phyloP scores from a whole-genome alignment of 2,888 invertebrate species.

The Diogma glabrata region DNA sequence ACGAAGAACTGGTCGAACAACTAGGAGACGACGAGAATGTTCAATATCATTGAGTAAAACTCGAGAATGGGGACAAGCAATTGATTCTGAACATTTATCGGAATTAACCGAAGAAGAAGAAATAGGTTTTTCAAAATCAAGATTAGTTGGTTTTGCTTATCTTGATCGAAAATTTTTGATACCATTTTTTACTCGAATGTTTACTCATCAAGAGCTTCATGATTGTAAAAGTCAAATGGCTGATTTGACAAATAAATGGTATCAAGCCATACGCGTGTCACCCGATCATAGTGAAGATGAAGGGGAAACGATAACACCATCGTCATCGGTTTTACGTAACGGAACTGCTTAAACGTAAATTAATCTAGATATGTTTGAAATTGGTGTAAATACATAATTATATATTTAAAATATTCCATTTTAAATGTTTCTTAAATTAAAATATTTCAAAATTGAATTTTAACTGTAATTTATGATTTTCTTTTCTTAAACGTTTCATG shows the following conservation, averaged over 20 bases:
- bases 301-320: conserved; percentile 22
- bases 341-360: no score
- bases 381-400: no score
- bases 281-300: conserved; percentile 80
- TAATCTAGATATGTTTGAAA: no score
- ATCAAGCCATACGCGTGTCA: conserved; percentile 84
- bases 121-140: conserved; percentile 65
- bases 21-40: conserved; percentile 53
- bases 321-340: no score
- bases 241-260: conserved; percentile 93
- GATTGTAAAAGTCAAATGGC: conserved; percentile 97
- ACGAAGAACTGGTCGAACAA: conserved; percentile 37
- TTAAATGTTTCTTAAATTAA: no score
- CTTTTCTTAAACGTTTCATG: no score
- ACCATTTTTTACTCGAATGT: conserved; percentile 91
- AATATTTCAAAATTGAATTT: no score
- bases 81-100: conserved; percentile 86
- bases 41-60: conserved; percentile 95
- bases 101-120: conserved; percentile 90
- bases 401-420: no score
- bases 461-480: no score
- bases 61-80: conserved; percentile 92
- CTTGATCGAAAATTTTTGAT: conserved; percentile 88
- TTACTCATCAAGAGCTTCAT: conserved; percentile 87
- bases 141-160: conserved; percentile 77